Conservation (phyloP, 2,113 vertebrate genomes). For the Gymnorhina tibicen region DNA sequence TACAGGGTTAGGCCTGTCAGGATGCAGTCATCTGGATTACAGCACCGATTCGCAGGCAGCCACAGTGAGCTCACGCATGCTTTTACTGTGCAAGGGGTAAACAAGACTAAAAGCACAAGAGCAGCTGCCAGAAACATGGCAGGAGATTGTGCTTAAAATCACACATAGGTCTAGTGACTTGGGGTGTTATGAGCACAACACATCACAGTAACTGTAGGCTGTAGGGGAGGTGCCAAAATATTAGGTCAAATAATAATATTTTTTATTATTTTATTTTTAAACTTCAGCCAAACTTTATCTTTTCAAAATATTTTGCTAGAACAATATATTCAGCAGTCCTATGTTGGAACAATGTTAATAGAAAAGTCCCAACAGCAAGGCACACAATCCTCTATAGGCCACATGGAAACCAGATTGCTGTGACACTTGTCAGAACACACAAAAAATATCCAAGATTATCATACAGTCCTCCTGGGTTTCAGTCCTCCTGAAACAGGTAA, state of each 20-base stretch:
- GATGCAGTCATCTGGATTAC: not conserved
- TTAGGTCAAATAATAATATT: not conserved
- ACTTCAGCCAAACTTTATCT: not conserved
- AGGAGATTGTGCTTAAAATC: not conserved
- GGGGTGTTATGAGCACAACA: not conserved
- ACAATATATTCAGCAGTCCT: not conserved
- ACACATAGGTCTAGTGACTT: not conserved
- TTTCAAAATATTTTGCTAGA: not conserved
- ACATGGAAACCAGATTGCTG: not conserved
- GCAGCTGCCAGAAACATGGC: not conserved
- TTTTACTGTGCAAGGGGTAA: not conserved
- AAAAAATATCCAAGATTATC: not conserved
- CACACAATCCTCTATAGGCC: not conserved
- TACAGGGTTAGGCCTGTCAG: not conserved
- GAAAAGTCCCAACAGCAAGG: not conserved
- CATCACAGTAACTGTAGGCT: no score
- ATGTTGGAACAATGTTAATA: rapidly evolving
- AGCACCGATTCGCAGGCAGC: not conserved
- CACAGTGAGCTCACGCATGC: not conserved
- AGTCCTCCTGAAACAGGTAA: not conserved
- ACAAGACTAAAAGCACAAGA: not conserved
- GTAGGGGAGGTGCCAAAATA: not conserved
- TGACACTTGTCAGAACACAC: not conserved
- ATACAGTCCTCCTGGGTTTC: not conserved
- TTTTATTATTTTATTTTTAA: not conserved